phyloP scores from a whole-genome alignment of 2,797 vertebrate species.

The Oreochromis grahami region DNA sequence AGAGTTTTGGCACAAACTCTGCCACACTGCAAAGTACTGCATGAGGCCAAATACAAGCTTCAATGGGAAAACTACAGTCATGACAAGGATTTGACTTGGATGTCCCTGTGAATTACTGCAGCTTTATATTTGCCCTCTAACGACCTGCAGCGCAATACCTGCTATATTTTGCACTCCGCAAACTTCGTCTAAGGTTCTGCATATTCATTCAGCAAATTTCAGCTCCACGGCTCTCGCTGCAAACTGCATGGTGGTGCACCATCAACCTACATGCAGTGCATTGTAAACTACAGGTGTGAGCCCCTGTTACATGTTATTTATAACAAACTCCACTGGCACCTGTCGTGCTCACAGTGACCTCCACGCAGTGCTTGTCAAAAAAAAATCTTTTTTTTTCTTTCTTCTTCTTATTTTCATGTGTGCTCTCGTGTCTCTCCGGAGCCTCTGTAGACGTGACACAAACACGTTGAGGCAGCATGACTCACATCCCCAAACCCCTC shows the following conservation, averaged over 20 bases:
- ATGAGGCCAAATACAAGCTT: not conserved
- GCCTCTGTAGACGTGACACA: not conserved
- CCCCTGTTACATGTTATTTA: not conserved
- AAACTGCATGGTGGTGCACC: not conserved
- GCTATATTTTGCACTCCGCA: not conserved
- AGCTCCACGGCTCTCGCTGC: not conserved
- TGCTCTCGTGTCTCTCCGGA: not conserved
- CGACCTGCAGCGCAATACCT: not conserved
- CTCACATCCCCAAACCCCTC: conserved; percentile 13
- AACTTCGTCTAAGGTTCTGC: not conserved
- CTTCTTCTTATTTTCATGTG: not conserved
- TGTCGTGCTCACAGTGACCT: not conserved
- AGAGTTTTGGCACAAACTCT: not conserved
- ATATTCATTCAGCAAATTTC: not conserved
- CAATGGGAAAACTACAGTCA: not conserved
- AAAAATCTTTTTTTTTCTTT: not conserved
- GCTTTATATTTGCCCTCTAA: not conserved
- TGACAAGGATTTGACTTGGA: not conserved
- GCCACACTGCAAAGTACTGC: not conserved
- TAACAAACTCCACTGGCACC: not conserved
- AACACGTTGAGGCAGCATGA: not conserved
- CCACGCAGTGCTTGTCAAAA: not conserved
- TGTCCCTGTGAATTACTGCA: not conserved
- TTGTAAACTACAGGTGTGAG: not conserved
- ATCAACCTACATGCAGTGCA: not conserved